Base-by-base conservation (phyloP, 2,888 invertebrate species). In the Micropterix aruncella region DNA sequence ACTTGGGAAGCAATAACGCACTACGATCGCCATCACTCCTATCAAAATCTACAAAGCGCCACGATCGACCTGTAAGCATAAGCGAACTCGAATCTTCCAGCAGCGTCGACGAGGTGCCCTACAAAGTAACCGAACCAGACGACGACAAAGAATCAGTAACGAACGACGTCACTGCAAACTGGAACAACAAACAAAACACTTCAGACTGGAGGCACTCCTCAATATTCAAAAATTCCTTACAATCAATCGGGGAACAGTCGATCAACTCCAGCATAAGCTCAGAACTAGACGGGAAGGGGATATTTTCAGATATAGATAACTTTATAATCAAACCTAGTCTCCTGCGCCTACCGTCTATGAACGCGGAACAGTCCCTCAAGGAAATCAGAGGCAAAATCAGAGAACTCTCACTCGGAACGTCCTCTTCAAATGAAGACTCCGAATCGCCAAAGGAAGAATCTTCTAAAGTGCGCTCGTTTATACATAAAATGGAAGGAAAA, bases 121-220 rank as follows among this genome's bases (percentile, higher is more conserved):
- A 70, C 47, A 66, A 69, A 61, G 70, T 70, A 18, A 68, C 68
- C 9, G 70, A 70, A 57, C 70, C 75, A 41, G 77, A 77, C 52
- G 77, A 77, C 56, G 56, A 65, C 46, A 41, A 48, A 16, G 59
- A 60, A 50, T 58, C 59, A 49, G 57, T 59, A 44, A 42, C 45
- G 41, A 50, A 48, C 46, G 49, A 43, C 45, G 50, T 47, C 42
- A 52, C 51, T 38, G 52, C 18, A 9, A 40, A 55, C 40, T 44
- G 16, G 9, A 60, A 60, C 37, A 69, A 69, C 38, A 70, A 70
- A 48, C 69, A 74, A 41, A 70, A 73, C 55, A 71, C 75, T 19
- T 68, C 71, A 1, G 79, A 75, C 56, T 83, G 84, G 79, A 63
- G 72, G 43, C 72, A 81, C 51, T 75, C 78, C 41, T 80, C 80